phyloP scores from a whole-genome alignment of 1,140 invertebrate genomes.

The Bicyclus anynana region DNA sequence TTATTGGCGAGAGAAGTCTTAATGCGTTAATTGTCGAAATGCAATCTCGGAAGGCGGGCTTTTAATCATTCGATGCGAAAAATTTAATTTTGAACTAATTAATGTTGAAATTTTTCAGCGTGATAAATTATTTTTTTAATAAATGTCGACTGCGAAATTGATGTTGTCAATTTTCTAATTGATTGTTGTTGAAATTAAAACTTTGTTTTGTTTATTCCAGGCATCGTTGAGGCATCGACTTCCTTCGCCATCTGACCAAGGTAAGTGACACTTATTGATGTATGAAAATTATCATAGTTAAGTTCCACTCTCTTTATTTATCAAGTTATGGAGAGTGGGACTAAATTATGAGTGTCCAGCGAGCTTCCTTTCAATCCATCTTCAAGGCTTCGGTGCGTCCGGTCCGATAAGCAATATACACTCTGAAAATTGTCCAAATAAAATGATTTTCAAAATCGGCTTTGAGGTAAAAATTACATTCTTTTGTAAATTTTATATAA shows the following conservation, averaged over 20 bases:
- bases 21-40: constrained; percentile 77
- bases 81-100: constrained; percentile 58
- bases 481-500: too few relatives aligned
- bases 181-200: constrained; percentile 15
- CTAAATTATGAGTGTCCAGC: too few relatives aligned
- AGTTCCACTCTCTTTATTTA: too few relatives aligned
- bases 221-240: constrained; percentile 63
- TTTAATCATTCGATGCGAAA: constrained; percentile 69
- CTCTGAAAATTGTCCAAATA: too few relatives aligned
- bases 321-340: too few relatives aligned
- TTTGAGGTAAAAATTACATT: too few relatives aligned
- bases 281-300: too few relatives aligned
- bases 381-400: too few relatives aligned
- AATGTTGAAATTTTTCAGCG: constrained; percentile 43
- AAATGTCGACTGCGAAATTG: constrained; percentile 28
- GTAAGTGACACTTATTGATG: too few relatives aligned
- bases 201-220: constrained; percentile 62
- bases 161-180: constrained; percentile 1
- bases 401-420: too few relatives aligned
- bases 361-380: too few relatives aligned
- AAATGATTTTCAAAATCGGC: too few relatives aligned
- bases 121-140: constrained; percentile 57
- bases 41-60: constrained; percentile 67
- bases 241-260: constrained; percentile 68
- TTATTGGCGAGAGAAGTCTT: constrained; percentile 68